Evolutionary conservation across 2,888 invertebrate species (phyloP), one percentile per base, ranked within the genome.

Genomic region (Sisyra terminalis): DNA sequence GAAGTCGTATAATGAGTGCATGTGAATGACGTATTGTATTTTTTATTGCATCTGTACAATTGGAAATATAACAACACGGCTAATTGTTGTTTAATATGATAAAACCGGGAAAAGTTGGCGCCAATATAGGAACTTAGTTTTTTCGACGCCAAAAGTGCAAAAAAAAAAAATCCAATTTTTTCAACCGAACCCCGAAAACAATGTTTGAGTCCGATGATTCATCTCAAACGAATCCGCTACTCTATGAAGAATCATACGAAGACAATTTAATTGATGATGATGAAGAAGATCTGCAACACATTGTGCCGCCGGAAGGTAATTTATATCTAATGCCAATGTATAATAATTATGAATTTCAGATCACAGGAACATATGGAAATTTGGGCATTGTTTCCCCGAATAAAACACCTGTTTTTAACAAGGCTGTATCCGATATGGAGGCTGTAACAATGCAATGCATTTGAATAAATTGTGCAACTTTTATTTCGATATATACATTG

Each of bases 271-370:
- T 56, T 30, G 56, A 56, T 46, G 56, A 57, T 29, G 57, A 57
- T 45, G 62, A 63, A 48, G 62, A 63, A 50, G 62, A 63, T 42
- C 49, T 56, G 13, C 60, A 61, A n/a, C 53, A 54, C 42, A 61
- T 63, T 42, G 54, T 62, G 43, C 57, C 61, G 14, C 63, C 63
- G n/a, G 54, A 58, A 55, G 59, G 63, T 61, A 55, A 37, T 17
- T 2, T 13, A 8, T 15, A n/a, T 35, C 4, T 11, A 31, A 31
- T 11, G 11, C 2, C 11, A 11, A 13, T 31, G 13, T 3, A 3
- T 31, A 11, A 13, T 31, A 5, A n/a, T 11, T 31, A 11, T 31
- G 7, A 11, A 7, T 24, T 24, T 24, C 24, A 24, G 3, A 5
- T 7, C 3, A 24, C 24, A 24, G 7, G 7, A 24, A 24, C 24